Evolutionary conservation across 2,888 invertebrate species (phyloP).

Genomic region (Agrochola macilenta): DNA sequence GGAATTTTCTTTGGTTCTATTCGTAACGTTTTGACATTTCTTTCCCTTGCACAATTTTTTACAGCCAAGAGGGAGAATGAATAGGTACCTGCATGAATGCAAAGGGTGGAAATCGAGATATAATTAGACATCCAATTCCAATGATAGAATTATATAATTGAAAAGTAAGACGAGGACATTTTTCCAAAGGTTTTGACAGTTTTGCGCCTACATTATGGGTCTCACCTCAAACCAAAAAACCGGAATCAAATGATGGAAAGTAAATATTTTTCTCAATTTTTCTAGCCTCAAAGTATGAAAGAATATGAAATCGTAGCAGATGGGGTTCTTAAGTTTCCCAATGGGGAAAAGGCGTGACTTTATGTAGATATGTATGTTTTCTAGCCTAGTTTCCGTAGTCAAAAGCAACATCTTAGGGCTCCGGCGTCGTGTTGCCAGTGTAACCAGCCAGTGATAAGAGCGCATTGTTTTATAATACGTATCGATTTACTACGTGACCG

Average conservation of each 20-base stretch:
- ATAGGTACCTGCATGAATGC: background rate
- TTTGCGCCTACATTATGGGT: background rate
- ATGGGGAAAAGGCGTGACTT: background rate
- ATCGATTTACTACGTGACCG: slow-evolving; percentile 83
- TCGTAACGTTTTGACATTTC: background rate
- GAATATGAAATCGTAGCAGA: background rate
- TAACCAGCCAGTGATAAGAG: slow-evolving; percentile 86
- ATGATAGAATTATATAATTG: background rate
- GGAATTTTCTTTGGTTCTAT: background rate
- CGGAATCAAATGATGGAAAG: background rate
- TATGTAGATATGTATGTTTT: background rate
- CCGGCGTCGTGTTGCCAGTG: slow-evolving; percentile 82
- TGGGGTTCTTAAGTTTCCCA: background rate
- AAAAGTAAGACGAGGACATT: background rate
- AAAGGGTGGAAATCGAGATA: too few species aligned
- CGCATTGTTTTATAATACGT: slow-evolving; percentile 86
- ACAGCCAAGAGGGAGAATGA: background rate
- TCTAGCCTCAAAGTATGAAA: background rate
- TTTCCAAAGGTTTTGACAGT: background rate
- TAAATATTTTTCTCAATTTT: background rate
- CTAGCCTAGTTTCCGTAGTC: slow-evolving; percentile 18
- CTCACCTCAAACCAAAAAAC: background rate
- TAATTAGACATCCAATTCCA: background rate
- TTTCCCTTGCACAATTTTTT: too few species aligned
- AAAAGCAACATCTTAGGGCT: slow-evolving; percentile 78